Conservation (phyloP, 1,140 invertebrate genomes). For the Tetraneura akinire region DNA sequence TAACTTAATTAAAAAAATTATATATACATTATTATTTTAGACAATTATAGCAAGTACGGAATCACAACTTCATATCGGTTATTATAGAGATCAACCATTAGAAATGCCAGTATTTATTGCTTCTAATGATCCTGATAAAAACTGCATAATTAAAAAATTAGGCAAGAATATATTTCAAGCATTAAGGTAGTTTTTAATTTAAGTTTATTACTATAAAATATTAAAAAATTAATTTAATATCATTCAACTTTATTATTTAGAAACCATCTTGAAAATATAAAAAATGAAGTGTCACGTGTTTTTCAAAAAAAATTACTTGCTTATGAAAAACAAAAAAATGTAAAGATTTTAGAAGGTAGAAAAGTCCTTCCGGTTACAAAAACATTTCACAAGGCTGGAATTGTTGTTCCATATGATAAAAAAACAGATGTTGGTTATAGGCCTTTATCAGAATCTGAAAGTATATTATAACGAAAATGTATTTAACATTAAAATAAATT, state of each 20-base stretch:
- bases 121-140: slow-evolving; percentile 69
- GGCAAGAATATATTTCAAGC: slow-evolving; percentile 86
- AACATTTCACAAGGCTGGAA: slow-evolving; percentile 65
- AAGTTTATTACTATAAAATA: background rate
- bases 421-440: slow-evolving; percentile 81
- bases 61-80: slow-evolving; percentile 80
- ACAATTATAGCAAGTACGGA: slow-evolving; percentile 72
- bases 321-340: slow-evolving; percentile 18
- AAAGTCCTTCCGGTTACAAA: slow-evolving; percentile 23
- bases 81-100: slow-evolving; percentile 81
- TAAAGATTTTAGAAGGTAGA: slow-evolving; percentile 60
- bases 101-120: slow-evolving; percentile 76
- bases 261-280: background rate
- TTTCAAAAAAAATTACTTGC: slow-evolving; percentile 11
- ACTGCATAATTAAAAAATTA: slow-evolving; percentile 70
- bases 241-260: background rate
- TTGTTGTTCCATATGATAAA: slow-evolving; percentile 84
- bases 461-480: slow-evolving; percentile 61
- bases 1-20: too few species aligned
- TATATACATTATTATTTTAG: slow-evolving; percentile 59
- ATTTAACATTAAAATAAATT: slow-evolving; percentile 2
- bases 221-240: background rate
- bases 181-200: slow-evolving; percentile 65
- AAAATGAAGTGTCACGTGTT: background rate
- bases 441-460: slow-evolving; percentile 71